Conservation (phyloP, 2,797 vertebrate species). For the Labeo calbasu region DNA sequence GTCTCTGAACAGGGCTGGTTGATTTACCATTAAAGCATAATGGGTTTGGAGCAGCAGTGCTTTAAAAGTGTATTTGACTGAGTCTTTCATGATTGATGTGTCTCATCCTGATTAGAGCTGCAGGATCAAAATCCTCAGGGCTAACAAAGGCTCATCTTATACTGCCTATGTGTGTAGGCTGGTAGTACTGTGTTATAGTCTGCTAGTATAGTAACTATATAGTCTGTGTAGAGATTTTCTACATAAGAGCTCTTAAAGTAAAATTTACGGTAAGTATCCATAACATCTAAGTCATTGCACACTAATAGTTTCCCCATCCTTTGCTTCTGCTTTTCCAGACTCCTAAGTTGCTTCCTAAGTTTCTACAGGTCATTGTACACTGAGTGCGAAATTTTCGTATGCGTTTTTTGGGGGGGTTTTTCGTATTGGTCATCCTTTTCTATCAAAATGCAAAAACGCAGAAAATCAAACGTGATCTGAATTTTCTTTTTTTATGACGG, state of each 20-base stretch:
- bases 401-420: too few relatives aligned
- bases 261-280: constrained; percentile 15
- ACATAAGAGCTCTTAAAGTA: constrained; percentile 2
- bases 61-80: constrained; percentile 4
- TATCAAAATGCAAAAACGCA: too few relatives aligned
- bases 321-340: constrained; percentile 16
- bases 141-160: constrained; percentile 12
- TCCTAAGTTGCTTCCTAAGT: background rate
- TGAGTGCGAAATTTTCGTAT: too few relatives aligned
- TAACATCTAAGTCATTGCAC: constrained; percentile 13
- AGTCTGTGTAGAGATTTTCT: constrained; percentile 26
- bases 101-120: constrained; percentile 8
- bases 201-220: constrained; percentile 22
- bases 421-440: too few relatives aligned
- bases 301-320: constrained; percentile 27
- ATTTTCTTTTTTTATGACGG: too few relatives aligned
- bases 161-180: constrained; percentile 3
- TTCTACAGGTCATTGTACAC: background rate
- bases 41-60: background rate
- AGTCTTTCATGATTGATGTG: constrained; percentile 21
- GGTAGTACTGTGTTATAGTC: background rate
- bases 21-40: constrained; percentile 20
- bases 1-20: background rate
- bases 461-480: too few relatives aligned
- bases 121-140: background rate